Conservation (phyloP, 2,113 vertebrate species). For the Montifringilla adamsi region DNA sequence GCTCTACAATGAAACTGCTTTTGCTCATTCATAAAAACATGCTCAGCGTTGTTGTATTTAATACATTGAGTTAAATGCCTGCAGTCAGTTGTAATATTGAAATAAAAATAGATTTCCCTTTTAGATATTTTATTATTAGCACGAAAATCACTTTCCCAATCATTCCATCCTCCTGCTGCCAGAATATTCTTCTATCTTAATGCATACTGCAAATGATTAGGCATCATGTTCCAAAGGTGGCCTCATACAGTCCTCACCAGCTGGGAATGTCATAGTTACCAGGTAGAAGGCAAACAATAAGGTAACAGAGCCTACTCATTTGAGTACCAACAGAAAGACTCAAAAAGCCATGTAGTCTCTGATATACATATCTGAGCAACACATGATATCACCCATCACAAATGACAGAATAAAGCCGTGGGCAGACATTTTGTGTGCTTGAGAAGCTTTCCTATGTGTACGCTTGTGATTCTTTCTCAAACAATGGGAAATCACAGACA, state of each 20-base stretch:
- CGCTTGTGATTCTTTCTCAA: not conserved
- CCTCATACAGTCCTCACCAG: not conserved
- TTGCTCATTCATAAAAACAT: constrained; percentile 25
- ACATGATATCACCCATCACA: not conserved
- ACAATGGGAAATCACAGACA: not conserved
- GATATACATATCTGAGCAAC: not conserved
- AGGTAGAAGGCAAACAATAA: not conserved
- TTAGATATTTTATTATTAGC: not conserved
- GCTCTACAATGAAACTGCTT: not conserved
- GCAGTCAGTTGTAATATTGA: not conserved
- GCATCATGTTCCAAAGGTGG: not conserved
- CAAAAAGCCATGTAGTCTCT: not conserved
- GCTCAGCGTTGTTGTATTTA: not conserved
- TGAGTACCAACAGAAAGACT: not conserved
- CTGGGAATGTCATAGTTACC: not conserved
- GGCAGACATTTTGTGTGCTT: not conserved
- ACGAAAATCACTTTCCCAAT: not conserved
- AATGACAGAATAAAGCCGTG: not conserved
- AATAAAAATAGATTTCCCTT: not conserved
- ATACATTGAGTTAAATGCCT: not conserved
- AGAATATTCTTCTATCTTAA: not conserved
- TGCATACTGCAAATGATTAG: not conserved
- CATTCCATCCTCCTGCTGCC: not conserved
- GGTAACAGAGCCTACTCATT: not conserved
- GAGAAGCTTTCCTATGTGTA: not conserved